phyloP scores from a whole-genome alignment of 2,888 invertebrate species.

The Phorcus lineatus region DNA sequence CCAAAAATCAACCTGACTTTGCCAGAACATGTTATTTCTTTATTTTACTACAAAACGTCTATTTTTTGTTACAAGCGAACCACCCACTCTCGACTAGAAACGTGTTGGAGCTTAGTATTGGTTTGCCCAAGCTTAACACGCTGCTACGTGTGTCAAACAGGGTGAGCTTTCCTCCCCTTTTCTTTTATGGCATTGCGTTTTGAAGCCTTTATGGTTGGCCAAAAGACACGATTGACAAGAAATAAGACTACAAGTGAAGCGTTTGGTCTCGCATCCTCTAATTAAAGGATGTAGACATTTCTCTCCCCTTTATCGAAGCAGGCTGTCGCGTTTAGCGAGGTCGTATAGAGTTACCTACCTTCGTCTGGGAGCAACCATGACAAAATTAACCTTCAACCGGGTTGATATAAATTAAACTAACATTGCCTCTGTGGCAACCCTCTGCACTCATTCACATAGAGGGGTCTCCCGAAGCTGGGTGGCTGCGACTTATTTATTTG shows the following conservation, averaged over 20 bases:
- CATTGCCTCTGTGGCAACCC: not conserved
- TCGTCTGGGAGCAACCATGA: not conserved
- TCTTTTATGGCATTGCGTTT: too few relatives aligned
- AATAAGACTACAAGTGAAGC: not conserved
- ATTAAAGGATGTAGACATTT: slow-evolving; percentile 1
- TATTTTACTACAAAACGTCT: too few relatives aligned
- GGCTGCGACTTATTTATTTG: too few relatives aligned
- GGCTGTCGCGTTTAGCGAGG: not conserved
- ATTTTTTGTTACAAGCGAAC: too few relatives aligned
- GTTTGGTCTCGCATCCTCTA: not conserved
- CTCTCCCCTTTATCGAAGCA: not conserved
- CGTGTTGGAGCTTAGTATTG: too few relatives aligned
- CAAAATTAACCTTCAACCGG: slow-evolving; percentile 5
- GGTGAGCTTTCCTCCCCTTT: too few relatives aligned
- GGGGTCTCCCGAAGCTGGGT: not conserved
- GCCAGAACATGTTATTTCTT: too few relatives aligned
- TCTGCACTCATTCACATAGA: not conserved
- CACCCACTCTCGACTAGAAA: too few relatives aligned
- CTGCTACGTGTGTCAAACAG: too few relatives aligned
- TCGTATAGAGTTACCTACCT: not conserved
- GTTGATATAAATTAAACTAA: not conserved
- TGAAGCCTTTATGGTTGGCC: too few relatives aligned
- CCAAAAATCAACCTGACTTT: too few relatives aligned
- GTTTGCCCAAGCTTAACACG: too few relatives aligned
- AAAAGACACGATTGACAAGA: slow-evolving; percentile 2